Conservation (phyloP, 2,888 invertebrate genomes). For the Hybos culiciformis region DNA sequence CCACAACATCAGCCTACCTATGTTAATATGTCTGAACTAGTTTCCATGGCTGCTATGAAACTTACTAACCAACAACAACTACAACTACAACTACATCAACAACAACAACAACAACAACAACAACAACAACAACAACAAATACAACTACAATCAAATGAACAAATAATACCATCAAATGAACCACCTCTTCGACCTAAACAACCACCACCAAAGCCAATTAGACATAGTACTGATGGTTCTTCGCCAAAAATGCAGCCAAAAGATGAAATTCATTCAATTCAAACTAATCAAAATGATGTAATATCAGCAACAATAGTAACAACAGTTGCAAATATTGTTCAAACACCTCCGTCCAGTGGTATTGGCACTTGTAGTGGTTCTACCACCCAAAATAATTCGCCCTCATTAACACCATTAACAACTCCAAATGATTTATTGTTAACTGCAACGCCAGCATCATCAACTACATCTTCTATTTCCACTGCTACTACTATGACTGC, state of each 20-base stretch:
- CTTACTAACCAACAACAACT: slow-evolving; percentile 41
- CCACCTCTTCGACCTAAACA: slow-evolving; percentile 19
- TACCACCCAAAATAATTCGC: slow-evolving; percentile 35
- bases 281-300: neutral
- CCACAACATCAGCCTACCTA: slow-evolving; percentile 56
- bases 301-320: neutral
- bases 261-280: neutral
- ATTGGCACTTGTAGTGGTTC: too few relatives aligned
- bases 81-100: slow-evolving; percentile 23
- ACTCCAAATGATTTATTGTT: neutral
- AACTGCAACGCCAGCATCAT: neutral
- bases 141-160: neutral
- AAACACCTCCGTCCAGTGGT: neutral
- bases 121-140: slow-evolving; percentile 40
- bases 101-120: slow-evolving; percentile 39
- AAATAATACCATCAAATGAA: too few relatives aligned
- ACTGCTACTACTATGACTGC: slow-evolving; percentile 11
- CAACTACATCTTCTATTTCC: slow-evolving; percentile 15
- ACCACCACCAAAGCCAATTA: slow-evolving; percentile 12
- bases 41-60: slow-evolving; percentile 64
- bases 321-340: neutral
- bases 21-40: slow-evolving; percentile 84
- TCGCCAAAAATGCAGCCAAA: neutral
- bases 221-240: neutral
- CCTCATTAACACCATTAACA: slow-evolving; percentile 26